Percentiles rank a stretch among this genome's conserved stretches.
These are phyloP conservation scores for Achlya flavicornis DNA, from an alignment of 2,888 invertebrate genomes.

Conservation along the genomic window DNA sequence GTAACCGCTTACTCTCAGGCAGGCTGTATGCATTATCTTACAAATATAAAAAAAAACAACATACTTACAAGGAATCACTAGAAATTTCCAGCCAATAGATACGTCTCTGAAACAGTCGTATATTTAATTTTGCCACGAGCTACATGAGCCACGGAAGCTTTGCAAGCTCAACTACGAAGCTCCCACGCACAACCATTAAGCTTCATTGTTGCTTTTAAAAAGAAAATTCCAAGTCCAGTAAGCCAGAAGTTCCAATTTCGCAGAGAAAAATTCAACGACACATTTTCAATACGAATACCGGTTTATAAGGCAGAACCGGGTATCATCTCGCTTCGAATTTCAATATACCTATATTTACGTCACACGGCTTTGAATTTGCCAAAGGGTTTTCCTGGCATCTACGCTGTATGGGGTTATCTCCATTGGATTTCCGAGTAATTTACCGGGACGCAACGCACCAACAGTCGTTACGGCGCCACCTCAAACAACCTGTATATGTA, in stretches of 20 bases:
- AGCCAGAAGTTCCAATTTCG: neutral
- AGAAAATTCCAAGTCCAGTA: conserved; percentile 4
- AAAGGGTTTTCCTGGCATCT: neutral
- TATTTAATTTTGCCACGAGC: neutral
- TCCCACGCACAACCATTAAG: conserved; percentile 17
- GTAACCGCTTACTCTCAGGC: no score
- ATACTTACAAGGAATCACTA: no score
- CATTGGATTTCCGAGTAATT: conserved; percentile 50
- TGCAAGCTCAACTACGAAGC: conserved; percentile 12
- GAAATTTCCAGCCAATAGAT: no score
- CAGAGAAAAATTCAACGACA: neutral
- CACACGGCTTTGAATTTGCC: conserved; percentile 15
- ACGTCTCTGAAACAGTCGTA: no score
- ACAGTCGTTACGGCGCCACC: conserved; percentile 14
- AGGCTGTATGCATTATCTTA: no score
- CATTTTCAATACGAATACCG: conserved; percentile 8
- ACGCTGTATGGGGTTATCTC: conserved; percentile 37
- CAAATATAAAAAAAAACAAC: no score
- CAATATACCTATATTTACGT: conserved; percentile 12
- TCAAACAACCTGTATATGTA: conserved; percentile 7
- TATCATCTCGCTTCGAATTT: conserved; percentile 8
- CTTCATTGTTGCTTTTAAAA: conserved; percentile 12
- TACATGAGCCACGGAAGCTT: conserved; percentile 10
- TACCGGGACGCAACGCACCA: conserved; percentile 26
- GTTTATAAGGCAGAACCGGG: conserved; percentile 4